Conservation (phyloP, 2,797 vertebrate species). For the Mormyrops attenuatus region DNA sequence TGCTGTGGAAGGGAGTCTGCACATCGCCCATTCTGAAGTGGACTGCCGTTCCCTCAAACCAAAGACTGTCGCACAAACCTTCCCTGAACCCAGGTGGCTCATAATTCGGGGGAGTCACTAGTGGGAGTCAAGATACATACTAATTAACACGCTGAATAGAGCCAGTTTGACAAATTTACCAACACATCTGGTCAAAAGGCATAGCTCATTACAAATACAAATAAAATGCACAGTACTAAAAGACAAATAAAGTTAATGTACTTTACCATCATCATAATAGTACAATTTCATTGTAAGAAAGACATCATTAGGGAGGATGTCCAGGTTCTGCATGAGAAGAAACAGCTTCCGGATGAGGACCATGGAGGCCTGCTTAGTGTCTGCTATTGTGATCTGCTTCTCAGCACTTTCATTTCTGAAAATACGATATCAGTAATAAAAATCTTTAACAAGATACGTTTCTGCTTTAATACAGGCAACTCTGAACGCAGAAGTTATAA, state of each 20-base stretch:
- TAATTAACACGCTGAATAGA: neutral
- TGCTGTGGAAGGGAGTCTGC: constrained; percentile 57
- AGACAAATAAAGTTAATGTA: neutral
- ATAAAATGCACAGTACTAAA: neutral
- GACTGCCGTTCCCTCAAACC: constrained; percentile 65
- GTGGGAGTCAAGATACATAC: neutral
- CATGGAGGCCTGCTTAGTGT: constrained; percentile 73
- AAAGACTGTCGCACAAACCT: constrained; percentile 57
- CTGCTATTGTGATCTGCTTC: constrained; percentile 54
- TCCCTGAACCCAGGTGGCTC: constrained; percentile 71
- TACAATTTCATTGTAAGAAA: constrained; percentile 86
- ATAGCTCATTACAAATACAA: neutral
- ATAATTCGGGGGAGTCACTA: constrained; percentile 68
- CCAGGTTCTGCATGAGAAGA: constrained; percentile 83
- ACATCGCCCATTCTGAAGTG: constrained; percentile 67
- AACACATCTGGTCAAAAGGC: neutral
- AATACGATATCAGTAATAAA: constrained; percentile 18
- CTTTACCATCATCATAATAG: constrained; percentile 82
- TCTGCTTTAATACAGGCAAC: neutral
- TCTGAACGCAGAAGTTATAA: neutral
- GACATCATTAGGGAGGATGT: constrained; percentile 70
- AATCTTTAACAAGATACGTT: neutral
- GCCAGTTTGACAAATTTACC: neutral
- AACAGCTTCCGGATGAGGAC: constrained; percentile 82
- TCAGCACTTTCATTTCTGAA: constrained; percentile 52